phyloP scores from a whole-genome alignment of 2,888 invertebrate species.

The Limnephilus marmoratus region DNA sequence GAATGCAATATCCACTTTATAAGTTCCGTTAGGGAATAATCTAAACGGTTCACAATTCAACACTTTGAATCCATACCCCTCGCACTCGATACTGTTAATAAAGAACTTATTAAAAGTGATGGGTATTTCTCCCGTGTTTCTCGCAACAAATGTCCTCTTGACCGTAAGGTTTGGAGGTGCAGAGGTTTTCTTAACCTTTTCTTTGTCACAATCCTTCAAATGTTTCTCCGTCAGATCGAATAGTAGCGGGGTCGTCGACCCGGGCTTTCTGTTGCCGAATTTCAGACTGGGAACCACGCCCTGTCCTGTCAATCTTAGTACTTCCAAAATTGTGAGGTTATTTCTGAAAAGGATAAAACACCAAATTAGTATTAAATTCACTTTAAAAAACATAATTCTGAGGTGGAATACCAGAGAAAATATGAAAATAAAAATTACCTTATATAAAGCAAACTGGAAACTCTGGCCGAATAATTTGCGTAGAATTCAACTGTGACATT shows the following conservation, averaged over 20 bases:
- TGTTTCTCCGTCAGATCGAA: slow-evolving; percentile 85
- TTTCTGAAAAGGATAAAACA: slow-evolving; percentile 79
- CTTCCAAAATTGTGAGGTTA: slow-evolving; percentile 94
- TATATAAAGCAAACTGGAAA: slow-evolving; percentile 77
- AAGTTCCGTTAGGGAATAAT: slow-evolving; percentile 84
- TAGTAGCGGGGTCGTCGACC: slow-evolving; percentile 83
- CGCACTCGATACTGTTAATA: slow-evolving; percentile 83
- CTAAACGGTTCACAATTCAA: slow-evolving; percentile 85
- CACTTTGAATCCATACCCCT: slow-evolving; percentile 88
- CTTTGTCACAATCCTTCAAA: slow-evolving; percentile 77
- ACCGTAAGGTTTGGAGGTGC: slow-evolving; percentile 73
- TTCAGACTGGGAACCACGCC: slow-evolving; percentile 92
- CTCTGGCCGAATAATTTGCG: slow-evolving; percentile 72
- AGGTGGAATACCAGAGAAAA: not conserved
- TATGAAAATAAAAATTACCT: slow-evolving; percentile 68
- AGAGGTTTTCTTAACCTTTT: slow-evolving; percentile 65
- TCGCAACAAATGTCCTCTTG: slow-evolving; percentile 88
- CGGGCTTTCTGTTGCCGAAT: slow-evolving; percentile 91
- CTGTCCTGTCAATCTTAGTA: slow-evolving; percentile 87
- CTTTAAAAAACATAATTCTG: not conserved
- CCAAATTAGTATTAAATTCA: not conserved
- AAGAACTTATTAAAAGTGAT: slow-evolving; percentile 83
- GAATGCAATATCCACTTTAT: slow-evolving; percentile 90
- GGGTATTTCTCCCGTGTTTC: slow-evolving; percentile 94
- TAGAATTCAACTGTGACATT: slow-evolving; percentile 75